A percentile compares a stretch with the other conserved stretches of the same genome.
phyloP scores from a whole-genome alignment of 2,888 invertebrate species.

The Hyles lineata region DNA sequence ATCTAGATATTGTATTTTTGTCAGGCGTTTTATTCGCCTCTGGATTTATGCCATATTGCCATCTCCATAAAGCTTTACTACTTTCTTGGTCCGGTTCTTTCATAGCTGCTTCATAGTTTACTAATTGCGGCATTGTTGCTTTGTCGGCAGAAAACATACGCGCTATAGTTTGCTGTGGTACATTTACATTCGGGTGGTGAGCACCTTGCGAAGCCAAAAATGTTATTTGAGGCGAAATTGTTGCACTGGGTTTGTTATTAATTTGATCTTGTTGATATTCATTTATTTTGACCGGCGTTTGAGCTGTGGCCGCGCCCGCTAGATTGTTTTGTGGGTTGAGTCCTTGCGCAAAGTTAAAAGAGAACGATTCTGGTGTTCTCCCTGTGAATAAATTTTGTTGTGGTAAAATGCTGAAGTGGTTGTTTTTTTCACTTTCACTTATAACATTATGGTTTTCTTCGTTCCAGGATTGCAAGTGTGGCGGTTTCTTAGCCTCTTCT shows the following conservation, averaged over 20 bases:
- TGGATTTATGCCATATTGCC: slow-evolving; percentile 75
- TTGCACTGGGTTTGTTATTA: slow-evolving; percentile 61
- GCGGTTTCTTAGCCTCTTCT: slow-evolving; percentile 76
- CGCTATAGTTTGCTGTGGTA: slow-evolving; percentile 59
- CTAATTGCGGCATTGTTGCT: slow-evolving; percentile 69
- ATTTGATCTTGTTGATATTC: slow-evolving; percentile 65
- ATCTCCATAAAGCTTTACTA: slow-evolving; percentile 75
- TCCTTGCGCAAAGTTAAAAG: slow-evolving; percentile 66
- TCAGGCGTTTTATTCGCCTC: slow-evolving; percentile 61
- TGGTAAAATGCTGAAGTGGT: slow-evolving; percentile 50
- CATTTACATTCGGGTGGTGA: slow-evolving; percentile 65
- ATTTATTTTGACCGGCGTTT: slow-evolving; percentile 61
- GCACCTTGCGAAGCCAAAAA: slow-evolving; percentile 80
- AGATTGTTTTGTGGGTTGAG: slow-evolving; percentile 65
- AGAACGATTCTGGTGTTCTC: slow-evolving; percentile 79
- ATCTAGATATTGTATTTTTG: slow-evolving; percentile 76
- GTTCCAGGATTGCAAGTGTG: slow-evolving; percentile 68
- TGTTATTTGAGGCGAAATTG: slow-evolving; percentile 78
- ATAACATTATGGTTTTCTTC: slow-evolving; percentile 62
- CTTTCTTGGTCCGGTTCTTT: slow-evolving; percentile 70
- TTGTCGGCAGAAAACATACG: slow-evolving; percentile 70
- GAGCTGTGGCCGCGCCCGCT: slow-evolving; percentile 62
- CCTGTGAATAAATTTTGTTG: slow-evolving; percentile 74
- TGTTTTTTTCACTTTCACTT: slow-evolving; percentile 58
- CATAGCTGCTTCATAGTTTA: slow-evolving; percentile 72